These are phyloP conservation scores for Callipepla californica DNA, from an alignment of 2,113 vertebrate genomes.

Conservation along the genomic window DNA sequence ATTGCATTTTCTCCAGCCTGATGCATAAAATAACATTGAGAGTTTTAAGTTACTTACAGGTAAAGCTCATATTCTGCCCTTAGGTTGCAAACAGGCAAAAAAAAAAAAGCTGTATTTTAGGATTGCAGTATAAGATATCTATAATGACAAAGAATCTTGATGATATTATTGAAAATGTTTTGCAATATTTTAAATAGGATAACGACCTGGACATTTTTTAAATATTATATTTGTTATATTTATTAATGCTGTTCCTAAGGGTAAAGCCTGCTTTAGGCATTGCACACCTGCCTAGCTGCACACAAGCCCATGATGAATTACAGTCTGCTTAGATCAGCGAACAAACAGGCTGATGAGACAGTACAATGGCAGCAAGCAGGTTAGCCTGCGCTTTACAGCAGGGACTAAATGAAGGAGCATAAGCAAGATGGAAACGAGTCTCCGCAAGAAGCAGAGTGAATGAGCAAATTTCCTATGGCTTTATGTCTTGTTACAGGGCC, in stretches of 20 bases:
- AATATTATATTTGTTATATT: background rate
- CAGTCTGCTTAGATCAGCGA: background rate
- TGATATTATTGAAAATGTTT: background rate
- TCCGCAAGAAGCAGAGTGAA: background rate
- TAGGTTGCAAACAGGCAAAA: background rate
- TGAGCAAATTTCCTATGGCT: background rate
- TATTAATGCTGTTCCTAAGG: background rate
- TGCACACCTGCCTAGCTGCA: background rate
- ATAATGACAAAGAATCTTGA: background rate
- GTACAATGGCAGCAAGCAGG: background rate
- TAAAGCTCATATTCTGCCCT: background rate
- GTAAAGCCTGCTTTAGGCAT: background rate
- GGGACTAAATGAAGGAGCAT: background rate
- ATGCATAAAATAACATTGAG: background rate
- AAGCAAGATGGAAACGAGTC: background rate
- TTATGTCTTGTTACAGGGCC: background rate
- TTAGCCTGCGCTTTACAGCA: accelerated
- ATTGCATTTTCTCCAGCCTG: background rate
- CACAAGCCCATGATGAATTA: background rate
- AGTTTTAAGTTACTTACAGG: background rate
- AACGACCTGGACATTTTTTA: background rate
- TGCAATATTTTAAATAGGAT: background rate
- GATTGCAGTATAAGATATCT: background rate
- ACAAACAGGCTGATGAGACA: background rate
- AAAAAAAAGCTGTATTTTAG: background rate